These are phyloP conservation scores for Homalodisca vitripennis DNA, from an alignment of 1,140 invertebrate genomes.

Conservation along the genomic window DNA sequence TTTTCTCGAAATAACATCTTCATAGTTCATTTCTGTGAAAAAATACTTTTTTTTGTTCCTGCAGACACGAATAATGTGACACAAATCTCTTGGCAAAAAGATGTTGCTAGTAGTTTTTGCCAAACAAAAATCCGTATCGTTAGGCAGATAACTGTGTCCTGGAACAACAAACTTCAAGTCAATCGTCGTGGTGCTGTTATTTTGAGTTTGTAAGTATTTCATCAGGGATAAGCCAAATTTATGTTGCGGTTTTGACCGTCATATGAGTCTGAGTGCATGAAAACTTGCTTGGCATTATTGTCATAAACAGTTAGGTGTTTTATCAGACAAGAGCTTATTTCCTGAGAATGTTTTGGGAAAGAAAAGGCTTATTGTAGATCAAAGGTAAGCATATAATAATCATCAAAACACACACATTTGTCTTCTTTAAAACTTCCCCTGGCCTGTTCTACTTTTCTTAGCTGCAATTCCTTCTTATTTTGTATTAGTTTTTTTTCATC, in stretches of 20 bases:
- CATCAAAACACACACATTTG: slow-evolving; percentile 27
- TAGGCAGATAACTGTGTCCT: slow-evolving; percentile 36
- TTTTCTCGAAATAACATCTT: slow-evolving; percentile 34
- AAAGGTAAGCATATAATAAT: slow-evolving; percentile 35
- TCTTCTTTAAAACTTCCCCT: slow-evolving; percentile 28
- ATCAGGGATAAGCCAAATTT: slow-evolving; percentile 31
- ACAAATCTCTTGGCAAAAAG: slow-evolving; percentile 36
- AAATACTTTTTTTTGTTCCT: slow-evolving; percentile 34
- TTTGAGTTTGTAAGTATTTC: slow-evolving; percentile 33
- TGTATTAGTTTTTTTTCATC: slow-evolving; percentile 32
- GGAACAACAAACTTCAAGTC: slow-evolving; percentile 36
- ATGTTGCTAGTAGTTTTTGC: slow-evolving; percentile 34
- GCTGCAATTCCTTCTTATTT: slow-evolving; percentile 35
- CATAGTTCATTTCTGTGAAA: slow-evolving; percentile 36
- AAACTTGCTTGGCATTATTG: not conserved
- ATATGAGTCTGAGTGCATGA: slow-evolving; percentile 23
- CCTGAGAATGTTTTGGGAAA: slow-evolving; percentile 34
- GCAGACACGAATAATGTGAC: slow-evolving; percentile 34
- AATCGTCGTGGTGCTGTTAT: slow-evolving; percentile 36
- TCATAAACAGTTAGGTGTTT: slow-evolving; percentile 34
- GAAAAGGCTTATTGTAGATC: slow-evolving; percentile 35
- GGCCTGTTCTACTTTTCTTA: slow-evolving; percentile 33
- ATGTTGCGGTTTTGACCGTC: slow-evolving; percentile 38
- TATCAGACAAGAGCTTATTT: slow-evolving; percentile 33
- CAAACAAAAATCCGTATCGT: slow-evolving; percentile 35